phyloP scores from a whole-genome alignment of 2,797 vertebrate species.

The Sparus aurata region DNA sequence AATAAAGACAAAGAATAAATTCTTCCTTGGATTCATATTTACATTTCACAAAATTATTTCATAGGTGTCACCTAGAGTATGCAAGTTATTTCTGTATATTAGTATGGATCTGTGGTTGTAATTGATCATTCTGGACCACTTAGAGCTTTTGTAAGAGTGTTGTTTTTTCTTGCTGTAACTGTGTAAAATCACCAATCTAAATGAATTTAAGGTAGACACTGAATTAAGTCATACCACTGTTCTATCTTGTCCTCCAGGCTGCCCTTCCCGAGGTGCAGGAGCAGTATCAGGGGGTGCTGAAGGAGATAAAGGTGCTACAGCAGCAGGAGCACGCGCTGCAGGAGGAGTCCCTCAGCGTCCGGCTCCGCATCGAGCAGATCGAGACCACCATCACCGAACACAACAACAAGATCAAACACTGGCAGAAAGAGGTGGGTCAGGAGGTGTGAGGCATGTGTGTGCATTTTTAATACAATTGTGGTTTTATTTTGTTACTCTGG shows the following conservation, averaged over 20 bases:
- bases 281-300: constrained; percentile 85
- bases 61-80: not conserved
- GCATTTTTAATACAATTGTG: not conserved
- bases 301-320: constrained; percentile 89
- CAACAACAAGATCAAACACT: constrained; percentile 93
- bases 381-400: constrained; percentile 89
- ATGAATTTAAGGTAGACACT: not conserved
- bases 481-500: not conserved
- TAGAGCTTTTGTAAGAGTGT: not conserved
- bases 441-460: not conserved
- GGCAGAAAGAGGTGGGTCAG: constrained; percentile 92
- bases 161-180: not conserved
- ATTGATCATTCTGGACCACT: not conserved
- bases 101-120: not conserved
- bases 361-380: constrained; percentile 92
- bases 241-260: constrained; percentile 79
- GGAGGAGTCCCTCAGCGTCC: constrained; percentile 92
- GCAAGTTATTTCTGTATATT: not conserved
- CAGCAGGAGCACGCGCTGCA: constrained; percentile 91
- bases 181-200: not conserved
- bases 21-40: too few species aligned
- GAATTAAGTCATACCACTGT: not conserved
- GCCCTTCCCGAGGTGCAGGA: constrained; percentile 89
- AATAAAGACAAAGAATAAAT: not conserved
- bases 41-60: not conserved